These are phyloP conservation scores for Enteromius unitaeniatus DNA, from an alignment of 2,797 vertebrate species.

Conservation along the genomic window DNA sequence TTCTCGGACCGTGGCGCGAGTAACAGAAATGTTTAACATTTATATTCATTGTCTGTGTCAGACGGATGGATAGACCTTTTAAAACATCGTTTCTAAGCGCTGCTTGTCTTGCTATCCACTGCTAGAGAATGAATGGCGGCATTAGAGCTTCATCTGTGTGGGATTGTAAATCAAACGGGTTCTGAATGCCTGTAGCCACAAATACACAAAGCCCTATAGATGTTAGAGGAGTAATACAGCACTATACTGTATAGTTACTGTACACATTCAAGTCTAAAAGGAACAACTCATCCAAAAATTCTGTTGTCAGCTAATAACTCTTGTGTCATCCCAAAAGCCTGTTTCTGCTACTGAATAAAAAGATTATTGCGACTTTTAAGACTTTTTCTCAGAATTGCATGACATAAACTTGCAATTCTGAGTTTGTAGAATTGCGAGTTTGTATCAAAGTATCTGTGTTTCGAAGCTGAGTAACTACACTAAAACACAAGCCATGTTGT, in stretches of 20 bases:
- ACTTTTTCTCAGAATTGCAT: no score
- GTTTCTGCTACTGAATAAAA: no score
- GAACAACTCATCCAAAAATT: not conserved
- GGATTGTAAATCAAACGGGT: slow-evolving; percentile 4
- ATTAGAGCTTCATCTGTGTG: slow-evolving; percentile 36
- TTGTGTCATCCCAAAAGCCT: not conserved
- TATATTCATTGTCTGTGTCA: slow-evolving; percentile 36
- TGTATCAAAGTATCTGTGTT: slow-evolving; percentile 2
- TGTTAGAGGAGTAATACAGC: not conserved
- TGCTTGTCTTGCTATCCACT: not conserved
- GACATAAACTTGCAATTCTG: no score
- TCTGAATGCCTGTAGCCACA: slow-evolving; percentile 8
- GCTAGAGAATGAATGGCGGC: slow-evolving; percentile 42
- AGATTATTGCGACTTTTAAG: no score
- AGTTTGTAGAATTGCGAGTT: no score
- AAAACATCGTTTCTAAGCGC: not conserved
- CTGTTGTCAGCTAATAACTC: not conserved
- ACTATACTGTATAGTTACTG: not conserved
- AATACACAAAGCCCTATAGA: slow-evolving; percentile 22
- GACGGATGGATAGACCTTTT: slow-evolving; percentile 53
- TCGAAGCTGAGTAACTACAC: slow-evolving; percentile 3
- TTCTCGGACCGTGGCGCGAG: slow-evolving; percentile 8
- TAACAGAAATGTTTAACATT: slow-evolving; percentile 21
- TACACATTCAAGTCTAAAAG: not conserved
- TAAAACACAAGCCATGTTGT: slow-evolving; percentile 6